Base-by-base conservation (phyloP, 2,888 invertebrate genomes). In the Dryobota labecula region DNA sequence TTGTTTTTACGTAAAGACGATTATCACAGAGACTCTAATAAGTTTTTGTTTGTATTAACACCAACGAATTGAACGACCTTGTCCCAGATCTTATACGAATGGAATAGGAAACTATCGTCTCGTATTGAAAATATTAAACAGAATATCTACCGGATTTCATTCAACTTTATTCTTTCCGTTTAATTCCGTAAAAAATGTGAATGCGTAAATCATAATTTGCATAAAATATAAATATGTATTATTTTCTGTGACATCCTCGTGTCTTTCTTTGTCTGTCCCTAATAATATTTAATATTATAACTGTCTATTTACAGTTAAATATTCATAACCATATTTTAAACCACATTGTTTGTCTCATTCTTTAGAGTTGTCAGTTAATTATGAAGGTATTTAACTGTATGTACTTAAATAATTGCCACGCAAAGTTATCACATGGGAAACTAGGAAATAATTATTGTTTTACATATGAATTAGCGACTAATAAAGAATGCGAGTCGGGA, bases 371-470 rank as follows among this genome's bases (percentile, higher is more conserved):
- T 49, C 13, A 65, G 47, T 66, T 57, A 20, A 65, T 76, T 61
- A 57, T 43, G 43, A 56, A 41, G 45, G 53, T 51, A 67, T 58
- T 69, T 41, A 56, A 56, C 51, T 56, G 36, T 60, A 62, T 54
- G 33, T 66, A 70, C 53, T 57, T 30, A 74, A 73, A 54, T 73
- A 76, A 76, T 70, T 70, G 51, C 58, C 54, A 27, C 43, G 70
- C 70, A 43, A 66, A 78, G 36, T 73, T 84, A 76, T 87, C 81
- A 84, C 78, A 87, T 82, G 84, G 77, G 83, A 83, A 85, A 81
- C 73, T 63, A 74, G 64, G 69, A 80, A 79, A 75, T 81, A 79
- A 75, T 86, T 81, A 73, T 62, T 71, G 74, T 66, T 81, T 82
- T 78, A 78, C 78, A 73, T 76, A 74, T 71, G 56, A 73, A 78